Percentiles rank a stretch among this genome's conserved stretches.
These are phyloP conservation scores for Hedychridium roseum DNA, from an alignment of 2,888 invertebrate species.

Conservation along the genomic window DNA sequence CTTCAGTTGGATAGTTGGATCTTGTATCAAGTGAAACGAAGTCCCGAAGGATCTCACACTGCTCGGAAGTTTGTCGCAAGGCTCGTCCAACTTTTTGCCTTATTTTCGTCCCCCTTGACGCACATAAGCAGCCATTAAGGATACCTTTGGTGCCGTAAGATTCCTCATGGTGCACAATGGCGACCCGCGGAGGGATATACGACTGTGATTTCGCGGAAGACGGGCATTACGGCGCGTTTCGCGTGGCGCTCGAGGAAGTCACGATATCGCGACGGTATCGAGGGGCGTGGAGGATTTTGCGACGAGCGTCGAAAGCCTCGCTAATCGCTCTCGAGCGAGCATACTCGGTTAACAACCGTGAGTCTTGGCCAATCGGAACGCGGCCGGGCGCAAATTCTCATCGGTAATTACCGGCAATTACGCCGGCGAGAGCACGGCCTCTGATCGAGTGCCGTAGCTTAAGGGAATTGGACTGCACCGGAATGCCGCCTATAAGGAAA, in stretches of 20 bases:
- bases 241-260: constrained; percentile 8
- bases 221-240: constrained; percentile 16
- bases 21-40: no score
- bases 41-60: no score
- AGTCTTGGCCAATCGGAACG: constrained; percentile 32
- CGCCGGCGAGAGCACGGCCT: constrained; percentile 12
- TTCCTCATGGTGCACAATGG: no score
- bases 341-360: constrained; percentile 21
- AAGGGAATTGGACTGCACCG: no score
- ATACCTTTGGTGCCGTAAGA: no score
- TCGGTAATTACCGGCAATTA: constrained; percentile 32
- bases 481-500: no score
- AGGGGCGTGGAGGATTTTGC: constrained; percentile 19
- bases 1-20: no score
- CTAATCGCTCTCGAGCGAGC: constrained; percentile 21
- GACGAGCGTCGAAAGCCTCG: constrained; percentile 18
- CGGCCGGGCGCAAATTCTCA: constrained; percentile 23
- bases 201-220: constrained; percentile 20
- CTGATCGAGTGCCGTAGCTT: constrained; percentile 16
- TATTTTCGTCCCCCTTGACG: no score
- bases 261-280: not conserved
- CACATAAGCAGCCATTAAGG: no score
- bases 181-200: no score
- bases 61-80: no score
- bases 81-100: no score